Evolutionary conservation across 2,888 invertebrate genomes (phyloP).

Genomic region (Andrena bucephala): DNA sequence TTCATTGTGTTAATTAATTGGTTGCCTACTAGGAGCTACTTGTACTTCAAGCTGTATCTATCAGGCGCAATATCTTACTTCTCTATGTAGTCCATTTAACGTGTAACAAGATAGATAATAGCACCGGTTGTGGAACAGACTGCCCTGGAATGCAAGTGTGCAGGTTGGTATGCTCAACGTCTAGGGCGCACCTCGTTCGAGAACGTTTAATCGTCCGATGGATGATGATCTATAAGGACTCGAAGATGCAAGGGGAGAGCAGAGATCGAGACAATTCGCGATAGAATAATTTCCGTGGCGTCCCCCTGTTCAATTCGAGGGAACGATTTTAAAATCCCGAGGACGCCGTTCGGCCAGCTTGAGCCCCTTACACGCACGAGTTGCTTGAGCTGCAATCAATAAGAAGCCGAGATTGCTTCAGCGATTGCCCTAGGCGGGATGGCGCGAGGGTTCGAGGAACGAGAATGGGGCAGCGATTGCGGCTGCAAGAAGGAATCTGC

Average conservation of each 20-base stretch:
- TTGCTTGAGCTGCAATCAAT: conserved; percentile 73
- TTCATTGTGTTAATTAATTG: background rate
- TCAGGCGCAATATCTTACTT: no score
- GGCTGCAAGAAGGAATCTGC: conserved; percentile 60
- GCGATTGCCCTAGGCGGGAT: conserved; percentile 68
- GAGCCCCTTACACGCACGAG: conserved; percentile 74
- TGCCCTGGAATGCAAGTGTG: no score
- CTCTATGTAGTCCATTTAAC: no score
- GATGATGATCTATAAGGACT: no score
- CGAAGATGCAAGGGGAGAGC: no score
- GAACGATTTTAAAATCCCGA: conserved; percentile 65
- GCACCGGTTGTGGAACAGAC: no score
- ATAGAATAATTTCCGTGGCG: conserved; percentile 61
- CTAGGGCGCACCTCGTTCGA: no score
- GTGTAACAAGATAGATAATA: no score
- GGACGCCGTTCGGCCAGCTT: conserved; percentile 58
- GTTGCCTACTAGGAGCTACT: conserved; percentile 1
- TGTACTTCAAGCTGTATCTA: no score
- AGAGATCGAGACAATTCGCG: conserved; percentile 39
- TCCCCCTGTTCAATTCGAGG: conserved; percentile 65
- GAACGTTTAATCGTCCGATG: no score
- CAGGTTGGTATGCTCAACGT: no score
- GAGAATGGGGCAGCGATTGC: conserved; percentile 36
- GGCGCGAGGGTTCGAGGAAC: conserved; percentile 40
- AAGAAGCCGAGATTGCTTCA: conserved; percentile 74